Base-by-base conservation (phyloP, 1,140 invertebrate species). In the Varroa destructor region DNA sequence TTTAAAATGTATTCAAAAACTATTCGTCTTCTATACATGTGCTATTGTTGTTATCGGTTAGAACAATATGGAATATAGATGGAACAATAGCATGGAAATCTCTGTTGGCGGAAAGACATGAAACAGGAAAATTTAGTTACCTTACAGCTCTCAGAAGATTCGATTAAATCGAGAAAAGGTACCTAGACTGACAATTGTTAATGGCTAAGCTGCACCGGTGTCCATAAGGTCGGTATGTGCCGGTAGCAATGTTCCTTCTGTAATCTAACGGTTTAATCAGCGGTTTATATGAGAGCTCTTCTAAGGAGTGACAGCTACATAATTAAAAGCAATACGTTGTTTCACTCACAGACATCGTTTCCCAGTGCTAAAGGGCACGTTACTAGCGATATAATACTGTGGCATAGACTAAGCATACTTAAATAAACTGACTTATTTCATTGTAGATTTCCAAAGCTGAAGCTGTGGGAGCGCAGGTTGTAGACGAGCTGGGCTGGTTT, bases 401-500 rank as follows among this genome's bases (percentile, higher is more conserved):
- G 8, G 46, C 46, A 51, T 51, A 51, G 25, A 25, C 25, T 25
- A 25, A 25, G 8, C 46, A 51, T 51, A 51, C 46, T 51, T 51
- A 51, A 51, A 5, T 8, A 57, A 71, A 43, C 67, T 37, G 54
- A 73, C 56, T 74, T 71, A 14, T 14, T 54, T 71, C 25, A 25
- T 46, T 51, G 37, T 43, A 72, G 55, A 25, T 42, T 43, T 71
- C 64, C 25, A 56, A 55, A 46, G 25, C 51, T 73, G 61, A 42
- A 70, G 12, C 72, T 4, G 64, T 73, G n/a, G 71, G 72, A 67
- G 74, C 75, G 10, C 51, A 74, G 5, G 25, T 72, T 25, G 67
- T 76, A 1, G 72, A 74, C 25, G 70, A 75, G 46, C 40, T 55
- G 56, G 25, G 37, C 14, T 58, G 54, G 25, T 71, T 14, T 74